Conservation (phyloP, 2,113 vertebrate genomes). For the Istiophorus platypterus region DNA sequence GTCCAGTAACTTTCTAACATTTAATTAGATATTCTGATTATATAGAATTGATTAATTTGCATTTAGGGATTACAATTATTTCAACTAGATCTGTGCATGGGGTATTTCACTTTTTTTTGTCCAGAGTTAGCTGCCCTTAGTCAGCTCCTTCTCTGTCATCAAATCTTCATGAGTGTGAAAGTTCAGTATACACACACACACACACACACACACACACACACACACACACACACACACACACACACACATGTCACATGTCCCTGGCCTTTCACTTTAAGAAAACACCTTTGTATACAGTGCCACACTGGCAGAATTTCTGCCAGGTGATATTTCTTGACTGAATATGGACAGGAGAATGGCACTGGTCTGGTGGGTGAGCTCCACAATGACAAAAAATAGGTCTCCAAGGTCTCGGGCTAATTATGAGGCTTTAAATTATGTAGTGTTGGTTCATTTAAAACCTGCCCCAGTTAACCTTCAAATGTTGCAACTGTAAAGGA, state of each 20-base stretch:
- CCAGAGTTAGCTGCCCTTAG: neutral
- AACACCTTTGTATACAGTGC: neutral
- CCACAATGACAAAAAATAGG: neutral
- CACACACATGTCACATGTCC: neutral
- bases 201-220: neutral
- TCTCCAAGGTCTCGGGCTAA: constrained; percentile 21
- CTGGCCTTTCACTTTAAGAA: neutral
- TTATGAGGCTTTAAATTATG: constrained; percentile 53
- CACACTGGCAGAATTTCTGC: neutral
- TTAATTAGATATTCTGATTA: too few relatives aligned
- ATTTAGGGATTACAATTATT: too few relatives aligned
- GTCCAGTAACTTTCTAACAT: too few relatives aligned
- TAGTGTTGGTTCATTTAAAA: constrained; percentile 31
- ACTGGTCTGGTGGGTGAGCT: constrained; percentile 9
- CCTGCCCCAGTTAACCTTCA: constrained; percentile 50
- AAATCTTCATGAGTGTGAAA: neutral
- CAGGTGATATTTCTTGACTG: too few relatives aligned
- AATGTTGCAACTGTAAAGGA: constrained; percentile 39
- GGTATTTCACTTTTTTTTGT: neutral
- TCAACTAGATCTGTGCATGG: too few relatives aligned
- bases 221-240: too few relatives aligned
- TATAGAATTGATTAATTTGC: too few relatives aligned
- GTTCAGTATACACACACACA: neutral
- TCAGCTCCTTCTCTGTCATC: neutral
- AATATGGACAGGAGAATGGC: constrained; percentile 5